Evolutionary conservation across 30 jellyfish, hydroid and myxozoan genomes (phyloP).

Genomic region (Turritopsis dohrnii): DNA sequence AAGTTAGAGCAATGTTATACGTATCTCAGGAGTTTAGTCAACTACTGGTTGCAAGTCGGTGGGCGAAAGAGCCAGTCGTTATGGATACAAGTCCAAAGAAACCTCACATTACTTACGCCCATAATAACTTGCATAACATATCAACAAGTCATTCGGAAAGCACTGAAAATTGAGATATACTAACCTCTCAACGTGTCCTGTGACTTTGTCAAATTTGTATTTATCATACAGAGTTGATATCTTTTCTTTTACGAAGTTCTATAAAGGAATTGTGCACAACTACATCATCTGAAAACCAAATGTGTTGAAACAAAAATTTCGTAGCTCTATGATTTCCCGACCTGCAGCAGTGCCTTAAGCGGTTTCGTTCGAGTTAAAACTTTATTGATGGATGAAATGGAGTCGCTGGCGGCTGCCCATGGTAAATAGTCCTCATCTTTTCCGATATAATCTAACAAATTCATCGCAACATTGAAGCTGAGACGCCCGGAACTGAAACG

Average conservation of each 20-base stretch:
- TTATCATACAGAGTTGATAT: background rate
- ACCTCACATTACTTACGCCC: too few relatives aligned
- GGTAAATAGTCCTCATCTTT: constrained; percentile 65
- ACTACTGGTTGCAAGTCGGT: too few relatives aligned
- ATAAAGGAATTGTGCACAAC: too few relatives aligned
- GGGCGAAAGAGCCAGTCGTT: too few relatives aligned
- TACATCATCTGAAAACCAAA: background rate
- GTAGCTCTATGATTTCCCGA: too few relatives aligned
- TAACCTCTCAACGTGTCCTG: background rate
- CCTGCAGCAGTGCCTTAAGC: background rate
- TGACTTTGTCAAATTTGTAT: background rate
- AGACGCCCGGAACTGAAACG: constrained; percentile 47
- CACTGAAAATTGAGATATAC: background rate
- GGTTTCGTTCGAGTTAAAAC: constrained; percentile 28
- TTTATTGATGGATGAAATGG: constrained; percentile 25
- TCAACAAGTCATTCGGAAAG: too few relatives aligned
- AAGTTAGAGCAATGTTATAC: too few relatives aligned
- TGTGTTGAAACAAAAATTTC: too few relatives aligned
- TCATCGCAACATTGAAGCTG: constrained; percentile 38
- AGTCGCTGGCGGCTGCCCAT: constrained; percentile 68
- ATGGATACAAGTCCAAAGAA: too few relatives aligned
- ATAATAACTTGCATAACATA: too few relatives aligned
- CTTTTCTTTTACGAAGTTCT: background rate
- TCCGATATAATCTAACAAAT: constrained; percentile 58
- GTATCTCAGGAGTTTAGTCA: too few relatives aligned